Base-by-base conservation (phyloP, 2,888 invertebrate species). In the Dermolepida albohirtum region DNA sequence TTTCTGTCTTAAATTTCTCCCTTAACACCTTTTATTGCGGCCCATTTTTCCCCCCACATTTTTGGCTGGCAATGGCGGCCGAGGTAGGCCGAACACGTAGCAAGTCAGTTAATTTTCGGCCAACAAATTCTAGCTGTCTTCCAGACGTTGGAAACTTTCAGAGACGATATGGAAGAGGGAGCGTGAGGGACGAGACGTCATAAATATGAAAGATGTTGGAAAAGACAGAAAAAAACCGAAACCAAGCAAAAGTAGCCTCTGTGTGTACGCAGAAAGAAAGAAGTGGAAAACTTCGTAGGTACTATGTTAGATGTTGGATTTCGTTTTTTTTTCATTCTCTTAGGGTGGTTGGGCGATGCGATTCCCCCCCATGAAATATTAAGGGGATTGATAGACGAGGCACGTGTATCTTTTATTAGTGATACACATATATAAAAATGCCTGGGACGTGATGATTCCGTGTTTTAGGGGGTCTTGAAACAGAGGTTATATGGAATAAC, bases 361-460 rank as follows among this genome's bases (percentile, higher is more conserved):
- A 17, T 50, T 6, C n/a, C 17, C n/a, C n/a, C 50, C 16, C 7
- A 50, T 50, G 50, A 50, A 27, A 27, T 50, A 50, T 50, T 50
- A 27, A n/a, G 50, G 27, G 27, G 22, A 50, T 50, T 50, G 50
- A 17, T n/a, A 50, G 50, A 50, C 50, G 27, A 22, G 22, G 50
- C 27, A 50, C 50, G 50, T 22, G 50, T 50, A 27, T 50, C 50
- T 50, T 50, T 50, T 50, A 50, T 50, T 50, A 50, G 50, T 22
- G 50, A 27, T 50, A 50, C 27, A 22, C 27, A 22, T 50, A 50
- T 50, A 50, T 50, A 50, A 17, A 50, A 22, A 34, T 34, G 34
- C 34, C 6, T 10, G 6, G 34, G 1, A 34, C 34, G 34, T 34
- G 34, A 6, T 34, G 34, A 34, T 34, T 34, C 34, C 34, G 6